phyloP scores from a whole-genome alignment of 2,888 invertebrate genomes.

The Diadromus collaris region DNA sequence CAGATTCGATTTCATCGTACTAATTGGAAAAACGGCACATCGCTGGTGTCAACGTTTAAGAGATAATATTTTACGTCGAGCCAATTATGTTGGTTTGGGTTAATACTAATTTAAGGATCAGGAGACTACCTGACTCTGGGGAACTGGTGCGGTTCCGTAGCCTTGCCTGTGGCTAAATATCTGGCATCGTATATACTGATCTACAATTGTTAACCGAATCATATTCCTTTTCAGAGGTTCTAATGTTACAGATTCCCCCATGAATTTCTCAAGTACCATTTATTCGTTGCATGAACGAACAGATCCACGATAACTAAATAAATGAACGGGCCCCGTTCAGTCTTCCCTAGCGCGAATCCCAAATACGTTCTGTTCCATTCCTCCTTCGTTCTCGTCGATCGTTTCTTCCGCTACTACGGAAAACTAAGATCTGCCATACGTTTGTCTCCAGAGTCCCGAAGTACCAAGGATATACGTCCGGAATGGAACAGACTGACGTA shows the following conservation, averaged over 20 bases:
- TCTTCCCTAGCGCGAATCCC: constrained; percentile 13
- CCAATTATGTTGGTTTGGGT: too few species aligned
- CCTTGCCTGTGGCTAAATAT: too few species aligned
- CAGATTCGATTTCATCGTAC: too few species aligned
- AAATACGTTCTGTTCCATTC: constrained; percentile 4
- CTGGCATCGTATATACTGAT: neutral
- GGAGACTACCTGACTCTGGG: too few species aligned
- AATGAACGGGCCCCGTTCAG: constrained; percentile 32
- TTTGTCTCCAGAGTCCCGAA: constrained; percentile 14
- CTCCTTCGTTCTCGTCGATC: constrained; percentile 24
- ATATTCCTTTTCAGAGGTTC: neutral
- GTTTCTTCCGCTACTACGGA: constrained; percentile 45
- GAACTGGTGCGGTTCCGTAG: too few species aligned
- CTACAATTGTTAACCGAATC: neutral
- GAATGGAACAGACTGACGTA: constrained; percentile 41
- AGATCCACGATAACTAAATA: constrained; percentile 13
- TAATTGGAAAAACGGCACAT: too few species aligned
- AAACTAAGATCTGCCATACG: constrained; percentile 48
- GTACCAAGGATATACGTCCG: constrained; percentile 24
- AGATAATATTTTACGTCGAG: too few species aligned
- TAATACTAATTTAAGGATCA: too few species aligned
- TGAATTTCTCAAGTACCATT: neutral
- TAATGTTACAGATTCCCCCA: neutral
- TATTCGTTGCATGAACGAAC: constrained; percentile 19
- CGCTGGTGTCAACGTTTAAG: too few species aligned